These are phyloP conservation scores for Caenorhabditis parvicauda DNA, from an alignment of 2,888 invertebrate genomes.

Conservation along the genomic window DNA sequence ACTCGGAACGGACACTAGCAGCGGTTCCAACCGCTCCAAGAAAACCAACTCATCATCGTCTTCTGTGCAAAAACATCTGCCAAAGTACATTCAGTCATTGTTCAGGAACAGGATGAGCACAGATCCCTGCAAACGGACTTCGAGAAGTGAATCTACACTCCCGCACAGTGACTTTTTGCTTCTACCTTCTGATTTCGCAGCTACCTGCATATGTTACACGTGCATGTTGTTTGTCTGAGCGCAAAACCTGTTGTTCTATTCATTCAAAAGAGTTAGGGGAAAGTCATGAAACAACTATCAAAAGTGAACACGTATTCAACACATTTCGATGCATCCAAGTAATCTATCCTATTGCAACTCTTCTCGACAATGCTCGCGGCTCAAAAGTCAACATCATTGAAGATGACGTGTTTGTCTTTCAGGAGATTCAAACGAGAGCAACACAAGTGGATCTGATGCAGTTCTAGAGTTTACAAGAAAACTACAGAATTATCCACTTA, in stretches of 20 bases:
- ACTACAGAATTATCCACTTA: conserved; percentile 60
- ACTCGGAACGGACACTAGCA: conserved; percentile 60
- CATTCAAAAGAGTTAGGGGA: too few relatives aligned
- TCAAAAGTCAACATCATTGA: too few relatives aligned
- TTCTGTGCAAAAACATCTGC: conserved; percentile 57
- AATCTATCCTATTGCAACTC: too few relatives aligned
- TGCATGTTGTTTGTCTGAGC: too few relatives aligned
- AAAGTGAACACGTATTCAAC: too few relatives aligned
- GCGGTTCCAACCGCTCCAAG: conserved; percentile 59
- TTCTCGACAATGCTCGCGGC: too few relatives aligned
- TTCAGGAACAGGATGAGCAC: conserved; percentile 61
- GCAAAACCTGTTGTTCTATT: too few relatives aligned
- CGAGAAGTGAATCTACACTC: conserved; percentile 37
- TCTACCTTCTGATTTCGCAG: too few relatives aligned
- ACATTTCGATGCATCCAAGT: too few relatives aligned
- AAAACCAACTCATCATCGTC: conserved; percentile 59
- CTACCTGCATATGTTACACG: too few relatives aligned
- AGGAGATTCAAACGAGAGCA: conserved; percentile 59
- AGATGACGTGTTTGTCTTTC: too few relatives aligned
- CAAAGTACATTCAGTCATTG: conserved; percentile 60
- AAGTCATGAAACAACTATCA: too few relatives aligned
- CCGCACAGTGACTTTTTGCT: conserved; percentile 26
- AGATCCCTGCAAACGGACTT: conserved; percentile 59
- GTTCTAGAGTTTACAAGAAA: conserved; percentile 60
- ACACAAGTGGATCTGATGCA: conserved; percentile 59